Percentiles rank a stretch among this genome's conserved stretches.
Evolutionary conservation across 2,797 vertebrate species (phyloP).

Genomic region (Euthynnus affinis): DNA sequence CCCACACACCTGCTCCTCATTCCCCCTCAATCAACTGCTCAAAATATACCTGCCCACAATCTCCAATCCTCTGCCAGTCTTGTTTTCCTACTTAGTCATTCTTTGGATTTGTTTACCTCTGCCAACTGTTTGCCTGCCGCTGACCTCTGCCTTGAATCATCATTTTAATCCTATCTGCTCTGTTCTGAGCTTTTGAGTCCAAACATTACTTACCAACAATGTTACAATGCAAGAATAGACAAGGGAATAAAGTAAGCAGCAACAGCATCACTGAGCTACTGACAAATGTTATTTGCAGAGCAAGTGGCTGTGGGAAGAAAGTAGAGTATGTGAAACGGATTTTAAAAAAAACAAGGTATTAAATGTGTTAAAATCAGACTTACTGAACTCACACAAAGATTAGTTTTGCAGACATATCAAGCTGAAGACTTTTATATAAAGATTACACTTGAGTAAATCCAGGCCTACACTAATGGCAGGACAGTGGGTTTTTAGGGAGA

Average conservation of each 20-base stretch:
- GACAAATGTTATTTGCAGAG: neutral
- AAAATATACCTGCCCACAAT: neutral
- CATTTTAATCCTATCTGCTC: neutral
- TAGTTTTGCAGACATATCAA: constrained; percentile 4
- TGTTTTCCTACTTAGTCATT: neutral
- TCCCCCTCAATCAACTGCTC: neutral
- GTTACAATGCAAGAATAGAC: neutral
- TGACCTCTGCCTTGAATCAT: neutral
- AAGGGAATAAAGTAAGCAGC: neutral
- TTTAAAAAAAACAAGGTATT: too few relatives aligned
- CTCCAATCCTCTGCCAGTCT: neutral
- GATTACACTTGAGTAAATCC: neutral
- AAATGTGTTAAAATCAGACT: neutral
- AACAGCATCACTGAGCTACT: neutral
- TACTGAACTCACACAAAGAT: neutral
- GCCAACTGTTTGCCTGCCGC: neutral
- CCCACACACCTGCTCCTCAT: constrained; percentile 4
- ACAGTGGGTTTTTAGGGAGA: constrained; percentile 6
- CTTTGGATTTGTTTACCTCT: neutral
- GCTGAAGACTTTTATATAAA: neutral
- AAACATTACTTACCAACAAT: neutral
- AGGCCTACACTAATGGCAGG: neutral
- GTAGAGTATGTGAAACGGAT: neutral
- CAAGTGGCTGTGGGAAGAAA: neutral
- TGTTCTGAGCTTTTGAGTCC: neutral